Percentiles rank a stretch among this genome's conserved stretches.
Evolutionary conservation across 2,888 invertebrate species (phyloP).

Genomic region (Nephrotoma flavescens): DNA sequence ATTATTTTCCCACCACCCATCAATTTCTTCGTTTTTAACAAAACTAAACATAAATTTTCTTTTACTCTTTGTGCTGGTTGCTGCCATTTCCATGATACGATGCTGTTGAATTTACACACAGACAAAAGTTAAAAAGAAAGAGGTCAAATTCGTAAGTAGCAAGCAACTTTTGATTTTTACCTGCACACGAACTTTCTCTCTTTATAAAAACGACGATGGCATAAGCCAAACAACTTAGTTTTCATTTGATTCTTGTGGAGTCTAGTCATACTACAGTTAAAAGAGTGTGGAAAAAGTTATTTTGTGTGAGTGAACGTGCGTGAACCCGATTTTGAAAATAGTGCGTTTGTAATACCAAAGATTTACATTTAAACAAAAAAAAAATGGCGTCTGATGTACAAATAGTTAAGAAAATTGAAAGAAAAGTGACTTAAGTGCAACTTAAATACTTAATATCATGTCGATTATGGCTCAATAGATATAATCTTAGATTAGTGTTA

Average conservation of each 20-base stretch:
- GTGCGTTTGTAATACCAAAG: background rate
- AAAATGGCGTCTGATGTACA: slow-evolving; percentile 1
- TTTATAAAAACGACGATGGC: background rate
- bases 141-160: background rate
- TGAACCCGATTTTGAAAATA: background rate
- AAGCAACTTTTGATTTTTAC: background rate
- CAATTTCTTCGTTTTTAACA: background rate
- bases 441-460: background rate
- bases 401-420: background rate
- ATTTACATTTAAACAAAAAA: background rate
- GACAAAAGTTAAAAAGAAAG: background rate
- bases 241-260: background rate
- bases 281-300: background rate
- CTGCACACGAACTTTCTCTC: background rate
- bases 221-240: background rate
- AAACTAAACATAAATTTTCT: background rate
- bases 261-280: background rate
- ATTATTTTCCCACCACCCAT: background rate
- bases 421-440: background rate
- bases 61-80: background rate
- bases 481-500: background rate
- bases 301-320: background rate
- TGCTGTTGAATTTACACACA: background rate
- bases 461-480: background rate
- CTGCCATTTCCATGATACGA: background rate